These are phyloP conservation scores for Yponomeuta malinellus DNA, from an alignment of 2,888 invertebrate genomes.

Conservation along the genomic window DNA sequence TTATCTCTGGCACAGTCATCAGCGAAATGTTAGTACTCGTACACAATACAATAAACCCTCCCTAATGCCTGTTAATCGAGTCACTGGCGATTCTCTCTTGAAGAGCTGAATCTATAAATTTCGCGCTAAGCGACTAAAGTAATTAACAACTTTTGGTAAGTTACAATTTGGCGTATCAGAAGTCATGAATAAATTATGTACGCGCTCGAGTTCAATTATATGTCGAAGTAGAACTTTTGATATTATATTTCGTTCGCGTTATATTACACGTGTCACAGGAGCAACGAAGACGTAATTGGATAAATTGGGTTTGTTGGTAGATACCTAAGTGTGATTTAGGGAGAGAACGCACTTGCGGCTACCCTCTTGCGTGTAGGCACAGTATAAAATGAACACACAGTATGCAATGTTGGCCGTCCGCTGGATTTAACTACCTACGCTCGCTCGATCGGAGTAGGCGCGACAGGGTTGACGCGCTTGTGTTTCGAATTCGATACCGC, in stretches of 20 bases:
- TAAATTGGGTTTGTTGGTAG: too few species aligned
- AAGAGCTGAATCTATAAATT: neutral
- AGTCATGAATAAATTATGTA: constrained; percentile 8
- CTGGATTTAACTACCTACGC: too few species aligned
- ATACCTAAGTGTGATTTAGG: too few species aligned
- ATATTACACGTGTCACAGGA: neutral
- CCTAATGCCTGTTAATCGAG: neutral
- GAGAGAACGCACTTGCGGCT: too few species aligned
- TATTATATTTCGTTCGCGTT: neutral
- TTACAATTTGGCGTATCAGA: constrained; percentile 4
- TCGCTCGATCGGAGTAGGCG: too few species aligned
- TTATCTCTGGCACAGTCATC: too few species aligned
- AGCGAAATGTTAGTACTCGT: too few species aligned
- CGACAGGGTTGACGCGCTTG: too few species aligned
- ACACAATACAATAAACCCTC: neutral
- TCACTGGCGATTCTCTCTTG: neutral
- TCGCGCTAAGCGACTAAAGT: neutral
- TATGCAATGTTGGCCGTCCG: too few species aligned
- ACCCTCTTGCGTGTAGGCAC: too few species aligned
- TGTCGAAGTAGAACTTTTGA: neutral
- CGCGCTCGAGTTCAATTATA: neutral
- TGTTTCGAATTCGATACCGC: too few species aligned
- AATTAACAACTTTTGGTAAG: neutral
- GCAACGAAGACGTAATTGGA: neutral
- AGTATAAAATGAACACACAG: too few species aligned